Evolutionary conservation across 2,888 invertebrate genomes (phyloP).

Genomic region (Tetanocera ferruginea): DNA sequence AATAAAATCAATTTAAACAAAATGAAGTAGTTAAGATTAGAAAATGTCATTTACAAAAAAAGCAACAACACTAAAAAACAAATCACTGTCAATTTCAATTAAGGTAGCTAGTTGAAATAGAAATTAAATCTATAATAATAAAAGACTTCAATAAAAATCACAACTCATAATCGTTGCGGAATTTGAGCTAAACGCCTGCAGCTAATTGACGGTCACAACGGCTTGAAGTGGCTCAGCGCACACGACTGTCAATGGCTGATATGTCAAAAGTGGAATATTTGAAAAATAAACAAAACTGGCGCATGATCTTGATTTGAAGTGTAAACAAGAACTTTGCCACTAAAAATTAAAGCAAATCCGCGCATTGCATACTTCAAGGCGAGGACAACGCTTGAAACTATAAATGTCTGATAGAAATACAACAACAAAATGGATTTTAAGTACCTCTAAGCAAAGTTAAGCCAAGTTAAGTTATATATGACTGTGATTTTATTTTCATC

Average conservation of each 20-base stretch:
- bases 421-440: not conserved
- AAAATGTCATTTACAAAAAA: not conserved
- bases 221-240: not conserved
- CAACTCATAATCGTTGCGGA: not conserved
- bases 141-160: not conserved
- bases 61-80: not conserved
- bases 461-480: not conserved
- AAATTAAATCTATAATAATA: not conserved
- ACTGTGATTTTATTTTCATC: not conserved
- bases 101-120: not conserved
- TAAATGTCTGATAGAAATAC: not conserved
- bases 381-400: not conserved
- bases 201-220: not conserved
- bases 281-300: slow-evolving; percentile 14
- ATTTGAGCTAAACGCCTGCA: not conserved
- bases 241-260: slow-evolving; percentile 23
- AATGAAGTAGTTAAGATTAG: not conserved
- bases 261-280: slow-evolving; percentile 14
- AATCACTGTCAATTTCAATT: slow-evolving; percentile 40
- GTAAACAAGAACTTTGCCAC: slow-evolving; percentile 23
- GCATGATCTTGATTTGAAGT: slow-evolving; percentile 25
- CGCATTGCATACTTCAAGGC: not conserved
- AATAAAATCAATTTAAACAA: not conserved
- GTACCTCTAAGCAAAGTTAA: not conserved
- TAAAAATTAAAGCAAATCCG: not conserved